Evolutionary conservation across 2,113 vertebrate species (phyloP).

Genomic region (Nannospalax galili): DNA sequence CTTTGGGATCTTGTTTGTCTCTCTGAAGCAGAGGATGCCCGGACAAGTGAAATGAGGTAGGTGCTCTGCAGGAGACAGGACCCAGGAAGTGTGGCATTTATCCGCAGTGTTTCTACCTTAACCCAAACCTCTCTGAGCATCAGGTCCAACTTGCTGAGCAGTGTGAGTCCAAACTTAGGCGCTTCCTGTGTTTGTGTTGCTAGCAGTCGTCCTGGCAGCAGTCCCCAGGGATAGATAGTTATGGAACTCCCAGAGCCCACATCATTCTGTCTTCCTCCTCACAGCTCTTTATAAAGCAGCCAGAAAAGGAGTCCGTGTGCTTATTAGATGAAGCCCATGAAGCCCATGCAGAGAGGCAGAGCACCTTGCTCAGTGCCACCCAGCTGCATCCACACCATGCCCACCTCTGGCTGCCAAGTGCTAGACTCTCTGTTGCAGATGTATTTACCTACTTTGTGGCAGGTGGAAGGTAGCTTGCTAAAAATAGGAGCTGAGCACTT

Average conservation of each 20-base stretch:
- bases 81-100: not conserved
- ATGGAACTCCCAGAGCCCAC: not conserved
- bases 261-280: not conserved
- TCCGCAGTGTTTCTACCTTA: conserved; percentile 27
- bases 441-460: too few species aligned
- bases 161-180: not conserved
- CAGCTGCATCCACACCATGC: accelerated
- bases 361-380: too few species aligned
- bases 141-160: not conserved
- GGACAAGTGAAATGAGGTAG: conserved; percentile 6
- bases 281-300: not conserved
- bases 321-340: not conserved
- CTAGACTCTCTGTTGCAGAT: not conserved
- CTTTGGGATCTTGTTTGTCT: conserved; percentile 40
- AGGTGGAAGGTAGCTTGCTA: not conserved
- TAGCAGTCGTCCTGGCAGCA: not conserved
- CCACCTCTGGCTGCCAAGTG: not conserved
- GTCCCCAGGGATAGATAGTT: not conserved
- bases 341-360: not conserved
- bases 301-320: not conserved
- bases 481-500: not conserved
- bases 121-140: not conserved
- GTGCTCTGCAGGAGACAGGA: not conserved
- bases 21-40: conserved; percentile 12
- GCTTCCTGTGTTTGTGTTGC: not conserved